Base-by-base conservation (phyloP, 37 sponge, comb jelly and placozoan genomes). In the Beroe forskalii region DNA sequence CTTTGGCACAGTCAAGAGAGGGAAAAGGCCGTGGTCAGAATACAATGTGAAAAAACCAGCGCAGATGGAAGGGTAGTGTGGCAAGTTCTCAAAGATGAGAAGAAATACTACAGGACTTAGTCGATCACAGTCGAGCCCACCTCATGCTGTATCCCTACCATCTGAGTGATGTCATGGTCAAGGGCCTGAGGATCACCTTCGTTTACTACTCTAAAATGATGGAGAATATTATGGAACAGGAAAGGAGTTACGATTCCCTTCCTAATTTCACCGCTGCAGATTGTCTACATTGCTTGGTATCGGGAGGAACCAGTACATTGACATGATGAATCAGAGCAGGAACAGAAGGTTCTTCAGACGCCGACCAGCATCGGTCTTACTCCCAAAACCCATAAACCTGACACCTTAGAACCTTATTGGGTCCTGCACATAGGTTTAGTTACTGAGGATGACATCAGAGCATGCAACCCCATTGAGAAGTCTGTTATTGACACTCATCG, bases 191-290 rank as follows among this genome's bases (percentile, higher is more conserved):
- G 33, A 89, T 95, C 41, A 96, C 99, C 24, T 98, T 98, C 66
- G 76, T 63, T n/a, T 98, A 98, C 90, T 98, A 96, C 83, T 89
- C 91, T 61, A 60, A 32, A 48, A 96, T 98, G 91, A 90, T 96
- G 91, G 89, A 91, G 33, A 91, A 90, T 30, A 91, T 98, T 28
- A 94, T 98, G 94, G 44, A 72, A 0, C 91, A 91, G 36, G 96
- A 98, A 90, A 93, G 93, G 91, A 98, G 99, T 91, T 98, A 98
- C 67, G 99, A 98, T 48, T 95, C 99, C 1, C 90, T 98, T 40
- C 99, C 99, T 22, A 98, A 98, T 91, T 98, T 98, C 92, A 98
- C 99, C 33, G 99, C 99, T 67, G 94, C 95, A 20, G 99, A 98
- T 67, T 92, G 99, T 93, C 89, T 98, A 4, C 93, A 95, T 67